These are phyloP conservation scores for Threskiornis aethiopicus DNA, from an alignment of 2,797 vertebrate genomes.

Conservation along the genomic window DNA sequence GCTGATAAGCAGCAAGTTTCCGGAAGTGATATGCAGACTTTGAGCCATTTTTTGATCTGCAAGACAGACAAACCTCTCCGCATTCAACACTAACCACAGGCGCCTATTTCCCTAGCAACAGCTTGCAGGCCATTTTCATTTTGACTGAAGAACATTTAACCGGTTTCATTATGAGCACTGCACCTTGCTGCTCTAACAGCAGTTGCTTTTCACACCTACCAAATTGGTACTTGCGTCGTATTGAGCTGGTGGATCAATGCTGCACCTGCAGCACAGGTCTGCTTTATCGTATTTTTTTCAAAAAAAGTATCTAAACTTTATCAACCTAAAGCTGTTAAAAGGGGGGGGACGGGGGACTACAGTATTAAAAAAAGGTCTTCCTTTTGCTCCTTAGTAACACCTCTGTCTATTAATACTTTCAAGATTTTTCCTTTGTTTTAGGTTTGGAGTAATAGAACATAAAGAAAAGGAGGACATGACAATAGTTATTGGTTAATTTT, in stretches of 20 bases:
- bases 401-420: not conserved
- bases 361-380: not conserved
- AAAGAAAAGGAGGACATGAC: not conserved
- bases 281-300: rapidly evolving
- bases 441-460: not conserved
- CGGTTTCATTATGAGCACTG: not conserved
- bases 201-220: not conserved
- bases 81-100: conserved; percentile 52
- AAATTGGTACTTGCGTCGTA: not conserved
- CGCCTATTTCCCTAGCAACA: conserved; percentile 43
- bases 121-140: not conserved
- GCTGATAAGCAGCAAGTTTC: conserved; percentile 11
- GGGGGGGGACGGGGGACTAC: too few species aligned
- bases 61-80: conserved; percentile 3
- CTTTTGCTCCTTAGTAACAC: not conserved
- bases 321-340: not conserved
- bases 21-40: not conserved
- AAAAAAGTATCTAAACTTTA: not conserved
- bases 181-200: not conserved
- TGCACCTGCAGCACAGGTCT: not conserved
- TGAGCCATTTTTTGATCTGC: conserved; percentile 22
- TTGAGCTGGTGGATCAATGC: conserved; percentile 14
- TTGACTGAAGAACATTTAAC: conserved; percentile 7
- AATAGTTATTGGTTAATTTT: not conserved
- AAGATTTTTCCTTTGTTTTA: not conserved